Evolutionary conservation across 1,140 invertebrate genomes (phyloP).

Genomic region (Radopholus similis): DNA sequence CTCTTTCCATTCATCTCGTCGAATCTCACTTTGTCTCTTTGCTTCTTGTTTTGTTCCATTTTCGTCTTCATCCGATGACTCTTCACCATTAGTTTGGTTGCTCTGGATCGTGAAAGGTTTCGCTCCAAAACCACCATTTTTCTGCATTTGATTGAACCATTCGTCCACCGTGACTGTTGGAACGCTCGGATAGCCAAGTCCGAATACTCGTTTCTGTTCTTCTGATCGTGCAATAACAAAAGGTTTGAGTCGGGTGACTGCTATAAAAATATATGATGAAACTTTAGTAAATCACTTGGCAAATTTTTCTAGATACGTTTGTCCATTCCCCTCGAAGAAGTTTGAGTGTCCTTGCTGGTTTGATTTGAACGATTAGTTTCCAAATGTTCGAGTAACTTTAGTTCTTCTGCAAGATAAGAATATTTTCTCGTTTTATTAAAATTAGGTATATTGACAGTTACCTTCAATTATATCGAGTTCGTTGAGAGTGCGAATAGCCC

Average conservation of each 20-base stretch:
- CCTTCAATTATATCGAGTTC: slow-evolving; percentile 68
- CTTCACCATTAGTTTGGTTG: slow-evolving; percentile 42
- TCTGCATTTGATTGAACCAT: slow-evolving; percentile 83
- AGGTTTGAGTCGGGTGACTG: slow-evolving; percentile 57
- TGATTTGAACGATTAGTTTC: neutral
- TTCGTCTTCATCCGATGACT: slow-evolving; percentile 50
- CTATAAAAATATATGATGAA: neutral
- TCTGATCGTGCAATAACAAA: slow-evolving; percentile 86
- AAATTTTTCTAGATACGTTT: neutral
- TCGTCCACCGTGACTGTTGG: slow-evolving; percentile 87
- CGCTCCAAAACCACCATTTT: slow-evolving; percentile 69
- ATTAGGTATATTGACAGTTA: slow-evolving; percentile 35
- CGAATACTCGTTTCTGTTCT: slow-evolving; percentile 85
- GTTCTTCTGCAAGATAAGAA: slow-evolving; percentile 8
- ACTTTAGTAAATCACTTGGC: neutral
- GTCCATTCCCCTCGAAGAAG: neutral
- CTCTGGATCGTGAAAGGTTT: slow-evolving; percentile 3
- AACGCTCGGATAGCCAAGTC: slow-evolving; percentile 85
- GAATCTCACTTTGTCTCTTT: slow-evolving; percentile 74
- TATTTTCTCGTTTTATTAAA: neutral
- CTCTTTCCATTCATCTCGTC: slow-evolving; percentile 87
- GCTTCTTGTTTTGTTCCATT: slow-evolving; percentile 68
- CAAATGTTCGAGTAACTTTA: slow-evolving; percentile 5
- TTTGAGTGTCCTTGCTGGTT: neutral
- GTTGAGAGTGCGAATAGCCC: slow-evolving; percentile 68